Base-by-base conservation (phyloP, 2,888 invertebrate genomes). In the Lithosia quadra region DNA sequence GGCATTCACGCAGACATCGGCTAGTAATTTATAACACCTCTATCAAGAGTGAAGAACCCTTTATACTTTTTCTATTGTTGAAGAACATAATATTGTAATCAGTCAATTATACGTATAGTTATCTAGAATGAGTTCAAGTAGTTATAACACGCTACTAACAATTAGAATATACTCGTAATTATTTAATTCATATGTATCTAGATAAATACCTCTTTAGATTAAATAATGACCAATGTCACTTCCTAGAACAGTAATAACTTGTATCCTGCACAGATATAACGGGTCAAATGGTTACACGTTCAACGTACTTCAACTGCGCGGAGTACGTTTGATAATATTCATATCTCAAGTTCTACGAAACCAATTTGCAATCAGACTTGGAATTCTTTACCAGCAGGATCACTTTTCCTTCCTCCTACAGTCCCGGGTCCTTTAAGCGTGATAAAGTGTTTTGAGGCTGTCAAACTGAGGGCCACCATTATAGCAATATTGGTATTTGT, bases 191-290 rank as follows among this genome's bases (percentile, higher is more conserved):
- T 33, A 13, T 33, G 7, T 60, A 34, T 53, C 39, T 60, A 34
- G 53, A 22, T 74, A 68, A 75, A 67, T 60, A 77, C 13, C 63
- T 28, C 13, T 13, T 15, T 57, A 63, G 70, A 78, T 80, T 73
- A 73, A 80, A 75, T 69, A 78, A 78, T 78, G 34, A 68, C 72
- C 33, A 36, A 55, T n/a, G 55, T 24, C 36, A 39, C 64, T 36
- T 60, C 11, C 60, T 53, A 53, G 65, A 33, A 10, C 15, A 66
- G 24, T 22, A 60, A 60, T 66, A 66, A 66, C 8, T 24, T 24
- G 36, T 60, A 53, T 66, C 66, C 66, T 60, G 34, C 18, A 43
- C 43, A 43, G 43, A 18, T 43, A 43, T 18, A 43, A 18, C 8
- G 4, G 8, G 43, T 43, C 43, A 15, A 18, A 39, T 39, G 39